Evolutionary conservation across 2,113 vertebrate genomes (phyloP).

Genomic region (Reinhardtius hippoglossoides): DNA sequence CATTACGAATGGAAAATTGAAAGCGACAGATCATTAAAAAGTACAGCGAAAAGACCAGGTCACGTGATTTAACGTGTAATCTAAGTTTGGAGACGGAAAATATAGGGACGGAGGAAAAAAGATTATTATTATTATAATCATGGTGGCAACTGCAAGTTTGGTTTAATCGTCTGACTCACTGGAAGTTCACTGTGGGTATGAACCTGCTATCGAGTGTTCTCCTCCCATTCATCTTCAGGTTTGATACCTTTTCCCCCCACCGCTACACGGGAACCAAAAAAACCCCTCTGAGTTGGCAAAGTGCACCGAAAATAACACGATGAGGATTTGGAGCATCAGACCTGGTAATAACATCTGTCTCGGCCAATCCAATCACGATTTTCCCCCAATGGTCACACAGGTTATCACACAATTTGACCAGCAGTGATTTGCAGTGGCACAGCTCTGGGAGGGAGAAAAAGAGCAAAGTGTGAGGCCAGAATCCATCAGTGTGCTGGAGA

Average conservation of each 20-base stretch:
- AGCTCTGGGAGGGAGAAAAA: no score
- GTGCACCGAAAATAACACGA: neutral
- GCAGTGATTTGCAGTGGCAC: neutral
- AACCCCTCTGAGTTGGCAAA: neutral
- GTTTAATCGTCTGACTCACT: neutral
- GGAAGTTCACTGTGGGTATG: neutral
- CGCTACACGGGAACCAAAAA: neutral
- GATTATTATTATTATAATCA: neutral
- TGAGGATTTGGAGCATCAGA: neutral
- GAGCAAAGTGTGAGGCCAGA: no score
- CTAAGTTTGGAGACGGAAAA: neutral
- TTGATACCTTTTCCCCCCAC: neutral
- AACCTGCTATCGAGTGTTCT: neutral
- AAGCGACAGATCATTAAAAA: neutral
- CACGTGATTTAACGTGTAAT: neutral
- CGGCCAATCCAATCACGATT: neutral
- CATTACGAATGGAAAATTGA: conserved; percentile 1
- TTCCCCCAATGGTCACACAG: neutral
- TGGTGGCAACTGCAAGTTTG: neutral
- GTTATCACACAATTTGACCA: neutral
- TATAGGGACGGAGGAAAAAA: neutral
- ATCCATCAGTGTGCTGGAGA: no score
- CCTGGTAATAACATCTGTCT: neutral
- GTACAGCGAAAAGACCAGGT: neutral
- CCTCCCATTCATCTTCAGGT: neutral